Percentiles rank a stretch among this genome's conserved stretches.
These are phyloP conservation scores for Cyclophora albipunctata DNA, from an alignment of 2,888 invertebrate species.

Conservation along the genomic window DNA sequence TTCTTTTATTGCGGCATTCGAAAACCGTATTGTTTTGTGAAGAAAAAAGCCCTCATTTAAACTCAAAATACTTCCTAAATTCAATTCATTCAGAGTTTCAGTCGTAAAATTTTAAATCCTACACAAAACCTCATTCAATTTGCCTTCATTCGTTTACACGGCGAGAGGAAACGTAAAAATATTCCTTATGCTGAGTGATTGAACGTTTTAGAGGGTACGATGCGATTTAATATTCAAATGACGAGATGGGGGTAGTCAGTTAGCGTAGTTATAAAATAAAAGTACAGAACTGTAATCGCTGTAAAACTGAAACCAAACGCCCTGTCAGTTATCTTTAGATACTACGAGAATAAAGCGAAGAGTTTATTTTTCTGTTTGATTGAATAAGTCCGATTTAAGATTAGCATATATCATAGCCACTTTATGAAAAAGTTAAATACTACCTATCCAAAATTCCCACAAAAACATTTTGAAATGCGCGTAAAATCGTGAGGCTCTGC, in stretches of 20 bases:
- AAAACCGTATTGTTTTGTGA: too few species aligned
- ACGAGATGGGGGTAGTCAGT: background rate
- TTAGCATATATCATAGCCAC: too few species aligned
- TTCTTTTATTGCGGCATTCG: too few species aligned
- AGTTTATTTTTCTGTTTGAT: too few species aligned
- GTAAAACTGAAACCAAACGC: background rate
- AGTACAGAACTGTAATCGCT: background rate
- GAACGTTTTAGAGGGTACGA: constrained; percentile 11
- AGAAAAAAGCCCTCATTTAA: too few species aligned
- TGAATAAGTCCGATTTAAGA: too few species aligned
- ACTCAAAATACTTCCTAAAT: background rate
- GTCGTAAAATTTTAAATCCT: constrained; percentile 22
- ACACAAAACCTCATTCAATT: constrained; percentile 21
- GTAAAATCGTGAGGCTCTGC: too few species aligned
- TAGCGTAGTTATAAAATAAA: background rate
- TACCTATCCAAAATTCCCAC: background rate
- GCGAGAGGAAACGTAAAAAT: constrained; percentile 18
- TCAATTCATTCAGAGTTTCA: constrained; percentile 18
- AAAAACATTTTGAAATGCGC: background rate
- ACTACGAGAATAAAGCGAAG: too few species aligned
- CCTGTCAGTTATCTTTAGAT: too few species aligned
- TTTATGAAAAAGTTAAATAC: background rate
- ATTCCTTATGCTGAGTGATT: constrained; percentile 16
- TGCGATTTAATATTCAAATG: constrained; percentile 4
- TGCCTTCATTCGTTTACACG: constrained; percentile 22